These are phyloP conservation scores for Amphiduros pacificus DNA, from an alignment of 2,888 invertebrate genomes.

Conservation along the genomic window DNA sequence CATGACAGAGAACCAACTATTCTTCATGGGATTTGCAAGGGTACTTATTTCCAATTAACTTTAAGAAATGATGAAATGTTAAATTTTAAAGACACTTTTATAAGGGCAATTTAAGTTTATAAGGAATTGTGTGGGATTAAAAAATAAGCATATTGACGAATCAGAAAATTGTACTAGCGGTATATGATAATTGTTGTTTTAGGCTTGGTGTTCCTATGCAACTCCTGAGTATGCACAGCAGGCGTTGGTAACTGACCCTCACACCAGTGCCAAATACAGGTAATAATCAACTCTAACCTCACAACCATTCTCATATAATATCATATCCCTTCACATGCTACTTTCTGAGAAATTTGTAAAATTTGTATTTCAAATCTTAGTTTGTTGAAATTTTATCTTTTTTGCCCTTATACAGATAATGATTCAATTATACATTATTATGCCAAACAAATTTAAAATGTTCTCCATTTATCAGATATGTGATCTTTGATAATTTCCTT, in stretches of 20 bases:
- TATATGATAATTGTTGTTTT: constrained; percentile 18
- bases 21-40: constrained; percentile 61
- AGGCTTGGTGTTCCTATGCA: constrained; percentile 56
- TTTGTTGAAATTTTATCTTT: neutral
- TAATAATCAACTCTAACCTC: constrained; percentile 22
- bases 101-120: neutral
- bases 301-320: neutral
- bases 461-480: too few species aligned
- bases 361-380: neutral
- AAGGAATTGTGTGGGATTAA: neutral
- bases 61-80: neutral
- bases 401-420: neutral
- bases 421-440: too few species aligned
- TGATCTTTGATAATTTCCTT: too few species aligned
- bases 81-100: constrained; percentile 1
- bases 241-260: constrained; percentile 47
- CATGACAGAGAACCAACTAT: constrained; percentile 58
- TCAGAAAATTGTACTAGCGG: neutral
- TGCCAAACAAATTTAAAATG: too few species aligned
- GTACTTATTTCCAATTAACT: constrained; percentile 29
- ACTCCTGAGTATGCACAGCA: constrained; percentile 46
- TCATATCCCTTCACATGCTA: neutral
- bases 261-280: constrained; percentile 53
- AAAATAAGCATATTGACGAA: neutral
- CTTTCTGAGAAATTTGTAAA: neutral